Conservation (phyloP, 2,888 invertebrate genomes). For the Erebia ligea region DNA sequence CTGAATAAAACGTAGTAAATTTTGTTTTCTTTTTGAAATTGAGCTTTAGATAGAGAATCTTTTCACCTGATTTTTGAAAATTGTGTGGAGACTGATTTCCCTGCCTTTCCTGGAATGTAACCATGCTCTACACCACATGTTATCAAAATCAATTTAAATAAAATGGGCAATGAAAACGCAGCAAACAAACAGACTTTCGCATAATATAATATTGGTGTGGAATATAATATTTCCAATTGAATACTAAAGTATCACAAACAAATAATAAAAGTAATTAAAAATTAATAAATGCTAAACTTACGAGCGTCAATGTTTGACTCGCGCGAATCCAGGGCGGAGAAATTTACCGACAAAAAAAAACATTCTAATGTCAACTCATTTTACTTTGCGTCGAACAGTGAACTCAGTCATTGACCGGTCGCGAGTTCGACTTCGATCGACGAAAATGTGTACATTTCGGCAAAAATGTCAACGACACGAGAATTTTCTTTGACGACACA, state of each 20-base stretch:
- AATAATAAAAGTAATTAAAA: conserved; percentile 12
- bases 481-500: conserved; percentile 7
- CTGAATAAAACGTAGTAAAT: too few relatives aligned
- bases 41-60: too few relatives aligned
- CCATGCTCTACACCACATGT: too few relatives aligned
- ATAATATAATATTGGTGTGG: too few relatives aligned
- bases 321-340: conserved; percentile 39
- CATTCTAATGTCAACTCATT: conserved; percentile 36
- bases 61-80: too few relatives aligned
- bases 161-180: too few relatives aligned
- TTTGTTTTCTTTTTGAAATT: too few relatives aligned
- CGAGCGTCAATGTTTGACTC: conserved; percentile 29
- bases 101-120: too few relatives aligned
- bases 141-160: too few relatives aligned
- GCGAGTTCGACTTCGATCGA: conserved; percentile 20
- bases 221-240: too few relatives aligned
- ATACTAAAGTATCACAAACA: not conserved
- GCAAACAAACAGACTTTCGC: too few relatives aligned
- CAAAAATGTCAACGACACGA: conserved; percentile 33
- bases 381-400: conserved; percentile 11
- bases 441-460: conserved; percentile 34
- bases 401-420: conserved; percentile 37
- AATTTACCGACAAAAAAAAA: conserved; percentile 36
- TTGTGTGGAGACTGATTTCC: too few relatives aligned
- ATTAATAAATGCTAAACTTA: conserved; percentile 1